These are phyloP conservation scores for Stichodactyla helianthus DNA, from an alignment of 64 coral and sea anemone species.

Conservation along the genomic window DNA sequence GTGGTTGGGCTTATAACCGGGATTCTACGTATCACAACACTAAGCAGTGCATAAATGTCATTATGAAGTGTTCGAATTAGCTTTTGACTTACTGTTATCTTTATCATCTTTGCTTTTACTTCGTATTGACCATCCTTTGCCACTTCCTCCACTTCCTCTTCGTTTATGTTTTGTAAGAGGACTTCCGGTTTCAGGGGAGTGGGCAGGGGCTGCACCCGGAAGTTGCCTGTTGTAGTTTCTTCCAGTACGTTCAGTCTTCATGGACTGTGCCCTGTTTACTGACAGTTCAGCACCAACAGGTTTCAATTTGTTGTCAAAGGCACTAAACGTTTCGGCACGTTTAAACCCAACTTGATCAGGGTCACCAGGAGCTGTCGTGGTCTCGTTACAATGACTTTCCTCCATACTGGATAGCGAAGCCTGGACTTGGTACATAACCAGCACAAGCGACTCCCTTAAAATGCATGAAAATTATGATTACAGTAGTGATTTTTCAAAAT, in stretches of 20 bases:
- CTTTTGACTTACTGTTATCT: constrained; percentile 33
- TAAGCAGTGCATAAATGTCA: no score
- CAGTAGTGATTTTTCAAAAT: not conserved
- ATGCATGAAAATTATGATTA: not conserved
- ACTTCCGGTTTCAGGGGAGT: constrained; percentile 32
- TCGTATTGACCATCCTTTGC: constrained; percentile 45
- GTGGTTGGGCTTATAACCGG: no score
- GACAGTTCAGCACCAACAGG: constrained; percentile 43
- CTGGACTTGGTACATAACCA: constrained; percentile 47
- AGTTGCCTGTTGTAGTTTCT: constrained; percentile 43
- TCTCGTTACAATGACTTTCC: constrained; percentile 18
- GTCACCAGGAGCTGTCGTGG: constrained; percentile 11
- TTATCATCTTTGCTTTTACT: constrained; percentile 66
- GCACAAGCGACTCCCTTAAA: constrained; percentile 43
- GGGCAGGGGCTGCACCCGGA: constrained; percentile 26
- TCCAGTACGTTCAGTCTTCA: constrained; percentile 74
- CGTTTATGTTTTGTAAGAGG: constrained; percentile 75
- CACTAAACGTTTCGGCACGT: constrained; percentile 89
- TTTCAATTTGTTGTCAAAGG: constrained; percentile 79
- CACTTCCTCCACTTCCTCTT: constrained; percentile 63
- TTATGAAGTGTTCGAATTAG: not conserved
- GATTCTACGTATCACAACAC: no score
- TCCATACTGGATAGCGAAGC: constrained; percentile 31
- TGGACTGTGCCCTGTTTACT: constrained; percentile 73
- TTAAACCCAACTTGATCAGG: constrained; percentile 48